These are phyloP conservation scores for Gymnorhina tibicen DNA, from an alignment of 2,113 vertebrate species.

Conservation along the genomic window DNA sequence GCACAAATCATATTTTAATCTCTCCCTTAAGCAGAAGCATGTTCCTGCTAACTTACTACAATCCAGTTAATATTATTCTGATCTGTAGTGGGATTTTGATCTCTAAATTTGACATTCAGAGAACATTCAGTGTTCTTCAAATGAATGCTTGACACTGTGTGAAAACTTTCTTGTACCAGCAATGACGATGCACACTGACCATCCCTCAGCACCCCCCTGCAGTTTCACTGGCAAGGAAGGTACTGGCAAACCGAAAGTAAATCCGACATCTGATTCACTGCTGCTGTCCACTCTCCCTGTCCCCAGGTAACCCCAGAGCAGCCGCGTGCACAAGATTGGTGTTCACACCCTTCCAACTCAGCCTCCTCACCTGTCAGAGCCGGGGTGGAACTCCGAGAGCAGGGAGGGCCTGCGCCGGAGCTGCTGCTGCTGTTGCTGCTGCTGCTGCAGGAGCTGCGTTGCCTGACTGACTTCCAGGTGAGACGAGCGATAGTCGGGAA, in stretches of 20 bases:
- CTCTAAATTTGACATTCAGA: background rate
- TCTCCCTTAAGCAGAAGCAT: background rate
- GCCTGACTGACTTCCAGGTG: slow-evolving; percentile 85
- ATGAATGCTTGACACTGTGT: background rate
- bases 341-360: background rate
- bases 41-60: background rate
- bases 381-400: slow-evolving; percentile 96
- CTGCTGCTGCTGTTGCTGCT: slow-evolving; percentile 79
- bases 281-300: background rate
- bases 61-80: background rate
- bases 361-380: slow-evolving; percentile 86
- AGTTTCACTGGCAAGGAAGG: background rate
- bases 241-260: background rate
- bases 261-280: background rate
- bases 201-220: background rate
- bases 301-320: background rate
- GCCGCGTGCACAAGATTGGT: background rate
- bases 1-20: background rate
- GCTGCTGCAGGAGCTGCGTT: slow-evolving; percentile 80
- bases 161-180: background rate
- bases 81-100: background rate
- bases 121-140: background rate
- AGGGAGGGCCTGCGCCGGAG: slow-evolving; percentile 91
- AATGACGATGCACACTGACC: background rate
- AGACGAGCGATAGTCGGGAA: slow-evolving; percentile 88